These are phyloP conservation scores for Cosmia pyralina DNA, from an alignment of 2,888 invertebrate genomes.

Conservation along the genomic window DNA sequence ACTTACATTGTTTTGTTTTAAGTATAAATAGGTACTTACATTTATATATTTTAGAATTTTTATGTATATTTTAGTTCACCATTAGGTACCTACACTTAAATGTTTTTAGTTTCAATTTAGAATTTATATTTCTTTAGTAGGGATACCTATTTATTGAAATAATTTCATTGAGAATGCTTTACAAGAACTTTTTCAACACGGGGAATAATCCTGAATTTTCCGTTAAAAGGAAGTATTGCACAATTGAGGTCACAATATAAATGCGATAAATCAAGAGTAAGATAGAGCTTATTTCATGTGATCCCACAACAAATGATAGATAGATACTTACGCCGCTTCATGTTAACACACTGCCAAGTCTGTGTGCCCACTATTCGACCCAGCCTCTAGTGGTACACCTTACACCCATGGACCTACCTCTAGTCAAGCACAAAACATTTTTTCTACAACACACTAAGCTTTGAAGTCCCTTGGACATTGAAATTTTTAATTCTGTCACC, in stretches of 20 bases:
- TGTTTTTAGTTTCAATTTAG: background rate
- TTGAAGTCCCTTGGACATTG: slow-evolving; percentile 75
- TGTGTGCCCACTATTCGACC: slow-evolving; percentile 78
- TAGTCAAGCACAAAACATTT: slow-evolving; percentile 80
- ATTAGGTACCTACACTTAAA: too few species aligned
- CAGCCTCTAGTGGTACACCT: slow-evolving; percentile 76
- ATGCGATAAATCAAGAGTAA: slow-evolving; percentile 81
- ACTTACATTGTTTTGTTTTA: background rate
- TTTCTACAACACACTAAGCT: slow-evolving; percentile 88
- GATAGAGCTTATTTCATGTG: slow-evolving; percentile 80
- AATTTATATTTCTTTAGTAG: background rate
- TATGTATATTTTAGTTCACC: background rate
- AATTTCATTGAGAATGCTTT: too few species aligned
- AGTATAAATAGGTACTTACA: too few species aligned
- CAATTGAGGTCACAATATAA: slow-evolving; percentile 78
- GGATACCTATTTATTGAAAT: background rate
- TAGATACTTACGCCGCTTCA: slow-evolving; percentile 82
- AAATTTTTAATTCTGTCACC: slow-evolving; percentile 80
- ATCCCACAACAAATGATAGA: slow-evolving; percentile 86
- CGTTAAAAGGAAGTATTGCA: slow-evolving; percentile 4
- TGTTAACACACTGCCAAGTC: slow-evolving; percentile 76
- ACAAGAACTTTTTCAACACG: background rate
- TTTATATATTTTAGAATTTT: background rate
- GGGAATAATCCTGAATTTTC: background rate
- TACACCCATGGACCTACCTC: slow-evolving; percentile 77